Base-by-base conservation (phyloP, 2,888 invertebrate species). In the Thereva unica region DNA sequence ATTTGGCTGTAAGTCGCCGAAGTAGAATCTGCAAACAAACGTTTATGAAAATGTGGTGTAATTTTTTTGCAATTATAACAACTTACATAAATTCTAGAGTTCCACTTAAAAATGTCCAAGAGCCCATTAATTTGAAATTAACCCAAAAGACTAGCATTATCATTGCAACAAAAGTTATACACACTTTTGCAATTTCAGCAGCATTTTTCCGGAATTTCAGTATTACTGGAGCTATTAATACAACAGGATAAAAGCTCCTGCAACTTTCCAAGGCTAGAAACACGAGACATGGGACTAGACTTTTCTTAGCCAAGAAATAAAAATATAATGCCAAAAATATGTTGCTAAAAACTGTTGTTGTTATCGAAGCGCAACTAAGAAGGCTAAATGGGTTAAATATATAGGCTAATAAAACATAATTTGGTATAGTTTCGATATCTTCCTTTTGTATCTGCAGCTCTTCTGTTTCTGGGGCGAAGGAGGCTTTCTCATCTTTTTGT, bases 1-100 rank as follows among this genome's bases (percentile, higher is more conserved):
- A 78, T 99, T 99, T 35, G 99, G 99, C 73, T 93, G 92, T 71
- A 98, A 83, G 79, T 99, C 98, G 2, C 94, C 93, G 61, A 96
- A 95, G 12, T 88, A 88, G 71, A 97, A 85, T 76, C 95, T 95
- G 83, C 78, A 87, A 81, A 77, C 82, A 81, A 71, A 75, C 82
- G 47, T 73, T 37, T 47, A 47, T 38, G 5, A 37, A 53, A 35
- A 42, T 52, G 23, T 59, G 45, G 12, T 59, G n/a, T 6, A 3
- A 12, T 49, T 45, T 4, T 49, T 45, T 4, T 8, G 12, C 10
- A 47, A 10, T 2, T 37, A 35, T 73, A 23, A 23, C 23, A 2
- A 84, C 89, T 85, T 83, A 92, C 91, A 92, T 90, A 76, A 92
- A 92, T 67, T 91, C 91, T 80, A 90, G 89, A 0, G 91, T 91